Conservation (phyloP, 2,113 vertebrate genomes). For the Rutilus rutilus region DNA sequence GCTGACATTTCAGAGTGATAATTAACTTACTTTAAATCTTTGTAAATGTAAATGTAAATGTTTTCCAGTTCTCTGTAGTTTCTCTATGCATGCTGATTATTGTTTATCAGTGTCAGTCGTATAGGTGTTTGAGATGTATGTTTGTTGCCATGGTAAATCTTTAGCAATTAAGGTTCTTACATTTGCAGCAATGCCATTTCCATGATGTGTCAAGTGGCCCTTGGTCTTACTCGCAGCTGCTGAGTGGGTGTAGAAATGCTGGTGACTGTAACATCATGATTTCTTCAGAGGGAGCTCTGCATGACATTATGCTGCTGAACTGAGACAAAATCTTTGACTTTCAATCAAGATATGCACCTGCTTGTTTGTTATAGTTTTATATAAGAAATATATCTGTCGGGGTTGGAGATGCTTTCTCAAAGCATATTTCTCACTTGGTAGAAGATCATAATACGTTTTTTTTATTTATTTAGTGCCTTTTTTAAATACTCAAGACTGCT, state of each 20-base stretch:
- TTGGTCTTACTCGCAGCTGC: constrained; percentile 23
- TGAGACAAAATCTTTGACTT: constrained; percentile 20
- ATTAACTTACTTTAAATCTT: not conserved
- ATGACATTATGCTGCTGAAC: constrained; percentile 23
- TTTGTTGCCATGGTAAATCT: constrained; percentile 33
- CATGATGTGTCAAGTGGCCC: constrained; percentile 37
- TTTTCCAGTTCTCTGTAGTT: not conserved
- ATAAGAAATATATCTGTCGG: not conserved
- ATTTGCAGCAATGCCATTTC: not conserved
- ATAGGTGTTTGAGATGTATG: not conserved
- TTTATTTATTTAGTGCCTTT: not conserved
- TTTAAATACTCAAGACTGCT: not conserved
- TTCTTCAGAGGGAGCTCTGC: constrained; percentile 25
- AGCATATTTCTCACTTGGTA: not conserved
- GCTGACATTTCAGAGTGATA: not conserved
- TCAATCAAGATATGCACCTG: not conserved
- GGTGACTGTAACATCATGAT: constrained; percentile 13
- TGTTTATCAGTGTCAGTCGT: not conserved
- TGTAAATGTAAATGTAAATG: not conserved
- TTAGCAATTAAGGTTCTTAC: constrained; percentile 25
- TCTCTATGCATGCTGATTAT: not conserved
- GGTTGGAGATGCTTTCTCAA: not conserved
- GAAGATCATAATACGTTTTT: not conserved
- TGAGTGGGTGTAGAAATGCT: constrained; percentile 33
- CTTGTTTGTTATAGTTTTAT: not conserved